Percentiles rank a stretch among this genome's conserved stretches.
phyloP scores from a whole-genome alignment of 1,140 invertebrate species.

The Venturia canescens region DNA sequence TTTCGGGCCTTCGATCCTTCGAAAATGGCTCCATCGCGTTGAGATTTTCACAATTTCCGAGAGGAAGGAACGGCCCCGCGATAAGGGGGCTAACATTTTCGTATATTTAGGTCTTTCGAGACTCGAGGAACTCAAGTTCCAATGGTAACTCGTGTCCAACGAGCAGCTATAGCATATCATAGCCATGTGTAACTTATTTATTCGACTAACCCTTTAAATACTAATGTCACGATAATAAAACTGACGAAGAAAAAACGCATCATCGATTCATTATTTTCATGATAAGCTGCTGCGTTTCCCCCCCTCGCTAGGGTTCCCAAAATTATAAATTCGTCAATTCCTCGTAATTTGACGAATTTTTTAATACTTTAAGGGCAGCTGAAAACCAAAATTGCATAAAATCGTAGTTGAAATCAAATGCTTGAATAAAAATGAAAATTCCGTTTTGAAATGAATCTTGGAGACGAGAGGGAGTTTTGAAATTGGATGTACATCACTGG shows the following conservation, averaged over 20 bases:
- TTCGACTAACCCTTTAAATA: constrained; percentile 55
- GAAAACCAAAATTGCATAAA: too few relatives aligned
- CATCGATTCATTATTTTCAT: too few relatives aligned
- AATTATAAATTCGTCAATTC: too few relatives aligned
- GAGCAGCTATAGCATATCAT: constrained; percentile 4
- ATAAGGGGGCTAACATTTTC: not conserved
- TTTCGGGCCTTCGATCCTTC: too few relatives aligned
- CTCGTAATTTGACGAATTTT: too few relatives aligned
- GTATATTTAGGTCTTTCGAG: not conserved
- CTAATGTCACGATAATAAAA: constrained; percentile 52
- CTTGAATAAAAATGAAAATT: too few relatives aligned
- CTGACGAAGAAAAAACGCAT: constrained; percentile 10
- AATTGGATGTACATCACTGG: not conserved
- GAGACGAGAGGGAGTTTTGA: not conserved
- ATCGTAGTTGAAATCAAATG: too few relatives aligned
- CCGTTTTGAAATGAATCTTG: too few relatives aligned
- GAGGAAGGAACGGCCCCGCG: not conserved
- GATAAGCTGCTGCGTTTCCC: too few relatives aligned
- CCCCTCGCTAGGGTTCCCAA: too few relatives aligned
- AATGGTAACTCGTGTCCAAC: not conserved
- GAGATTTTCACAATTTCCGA: not conserved
- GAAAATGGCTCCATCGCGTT: not conserved
- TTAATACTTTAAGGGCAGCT: too few relatives aligned
- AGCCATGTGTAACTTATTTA: constrained; percentile 58
- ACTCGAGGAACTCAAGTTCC: constrained; percentile 16